Base-by-base conservation (phyloP, 1,140 invertebrate species). In the Triops cancriformis region DNA sequence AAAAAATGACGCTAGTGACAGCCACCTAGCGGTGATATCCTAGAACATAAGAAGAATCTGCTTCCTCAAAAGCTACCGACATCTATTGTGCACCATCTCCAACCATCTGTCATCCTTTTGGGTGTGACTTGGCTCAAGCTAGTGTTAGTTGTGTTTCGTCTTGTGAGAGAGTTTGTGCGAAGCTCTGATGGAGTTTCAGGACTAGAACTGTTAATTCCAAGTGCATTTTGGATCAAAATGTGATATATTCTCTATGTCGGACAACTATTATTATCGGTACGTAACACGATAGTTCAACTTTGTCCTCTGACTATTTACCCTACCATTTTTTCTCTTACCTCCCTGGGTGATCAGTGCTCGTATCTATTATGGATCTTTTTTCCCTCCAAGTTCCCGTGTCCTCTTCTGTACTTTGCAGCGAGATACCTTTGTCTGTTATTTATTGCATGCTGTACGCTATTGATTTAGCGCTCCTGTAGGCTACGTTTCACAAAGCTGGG, bases 81-180 rank as follows among this genome's bases (percentile, higher is more conserved):
- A 64, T 23, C 51, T 64, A 64, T 5, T 23, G 51, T 6, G 5
- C 18, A n/a, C 10, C 14, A 3, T 9, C 1, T 6, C 6, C n/a
- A 64, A 64, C 51, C 23, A 64, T 23, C n/a, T 64, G 51, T 64
- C 51, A 64, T 64, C 23, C 51, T 64, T 64, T 64, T 64, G 51
- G 51, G 51, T 64, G 51, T 64, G 51, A 64, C 51, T 64, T 64
- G 51, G 51, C 51, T 64, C 51, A 64, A 64, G 51, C 51, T 64
- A 6, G 14, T 64, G 51, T 64, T 64, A 64, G 51, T 64, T 64
- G 51, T 64, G 51, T 64, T 64, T 64, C 51, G 51, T 64, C 51
- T 23, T 64, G 51, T 64, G 51, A 64, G 51, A 64, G 51, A 64
- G 51, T 23, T 64, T 64, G 51, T 64, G 51, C 51, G 51, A 64